Evolutionary conservation across 2,888 invertebrate species (phyloP).

Genomic region (Caenorhabditis sp.): DNA sequence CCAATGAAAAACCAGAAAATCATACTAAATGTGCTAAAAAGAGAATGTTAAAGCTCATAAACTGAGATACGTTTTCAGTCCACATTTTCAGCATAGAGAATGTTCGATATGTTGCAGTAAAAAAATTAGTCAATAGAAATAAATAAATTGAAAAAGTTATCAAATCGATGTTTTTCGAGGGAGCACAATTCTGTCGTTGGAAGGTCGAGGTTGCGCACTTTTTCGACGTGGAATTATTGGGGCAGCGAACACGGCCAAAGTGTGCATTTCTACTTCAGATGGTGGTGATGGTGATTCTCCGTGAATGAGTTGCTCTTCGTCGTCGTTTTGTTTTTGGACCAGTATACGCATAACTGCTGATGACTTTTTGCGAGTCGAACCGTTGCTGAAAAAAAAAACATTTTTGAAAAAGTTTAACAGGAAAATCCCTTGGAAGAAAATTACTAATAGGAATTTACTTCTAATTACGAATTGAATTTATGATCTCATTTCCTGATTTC

Average conservation of each 20-base stretch:
- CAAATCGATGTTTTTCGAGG: slow-evolving; percentile 35
- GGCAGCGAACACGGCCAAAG: slow-evolving; percentile 7
- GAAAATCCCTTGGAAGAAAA: background rate
- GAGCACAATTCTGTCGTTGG: slow-evolving; percentile 33
- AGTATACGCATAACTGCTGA: slow-evolving; percentile 37
- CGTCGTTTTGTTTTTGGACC: slow-evolving; percentile 32
- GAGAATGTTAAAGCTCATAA: background rate
- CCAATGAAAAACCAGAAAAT: background rate
- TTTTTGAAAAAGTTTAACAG: too few relatives aligned
- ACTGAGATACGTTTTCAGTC: background rate
- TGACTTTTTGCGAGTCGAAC: slow-evolving; percentile 37
- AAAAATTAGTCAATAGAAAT: background rate
- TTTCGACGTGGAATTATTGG: slow-evolving; percentile 35
- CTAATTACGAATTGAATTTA: background rate
- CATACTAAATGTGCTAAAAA: background rate
- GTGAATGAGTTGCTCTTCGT: slow-evolving; percentile 33
- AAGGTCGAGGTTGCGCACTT: slow-evolving; percentile 36
- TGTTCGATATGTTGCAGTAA: slow-evolving; percentile 15
- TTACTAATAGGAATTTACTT: background rate
- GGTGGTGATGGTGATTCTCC: slow-evolving; percentile 37
- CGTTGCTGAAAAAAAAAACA: slow-evolving; percentile 26
- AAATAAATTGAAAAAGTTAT: background rate
- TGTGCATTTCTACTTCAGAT: slow-evolving; percentile 28
- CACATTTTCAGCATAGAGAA: too few relatives aligned
- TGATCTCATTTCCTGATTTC: background rate